phyloP scores from a whole-genome alignment of 2,888 invertebrate species.

The Lepetodrilus schrolli region DNA sequence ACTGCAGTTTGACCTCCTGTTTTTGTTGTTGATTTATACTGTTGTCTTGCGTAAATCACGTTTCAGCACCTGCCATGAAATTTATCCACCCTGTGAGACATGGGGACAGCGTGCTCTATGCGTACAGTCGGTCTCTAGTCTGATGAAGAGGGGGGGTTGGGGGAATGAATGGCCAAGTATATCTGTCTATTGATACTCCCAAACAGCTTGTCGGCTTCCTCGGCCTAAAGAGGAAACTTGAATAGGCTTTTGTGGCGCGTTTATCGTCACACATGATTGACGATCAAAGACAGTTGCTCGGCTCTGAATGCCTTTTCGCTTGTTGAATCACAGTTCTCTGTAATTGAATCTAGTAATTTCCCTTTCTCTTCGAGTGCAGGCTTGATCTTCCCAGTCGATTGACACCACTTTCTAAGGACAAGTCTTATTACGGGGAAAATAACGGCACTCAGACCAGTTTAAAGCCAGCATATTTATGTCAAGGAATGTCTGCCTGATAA shows the following conservation, averaged over 20 bases:
- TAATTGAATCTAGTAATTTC: conserved; percentile 22
- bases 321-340: neutral
- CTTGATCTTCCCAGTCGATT: conserved; percentile 6
- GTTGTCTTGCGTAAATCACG: too few species aligned
- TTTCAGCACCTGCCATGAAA: neutral
- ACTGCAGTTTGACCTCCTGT: too few species aligned
- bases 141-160: too few species aligned
- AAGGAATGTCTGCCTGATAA: conserved; percentile 1
- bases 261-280: conserved; percentile 22
- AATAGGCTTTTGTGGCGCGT: neutral
- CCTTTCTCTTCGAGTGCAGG: neutral
- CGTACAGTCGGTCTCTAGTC: too few species aligned
- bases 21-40: too few species aligned
- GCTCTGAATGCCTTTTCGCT: neutral
- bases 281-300: neutral
- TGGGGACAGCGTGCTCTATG: too few species aligned
- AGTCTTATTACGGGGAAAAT: neutral
- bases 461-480: too few species aligned
- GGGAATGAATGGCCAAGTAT: conserved; percentile 12
- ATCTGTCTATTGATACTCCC: neutral
- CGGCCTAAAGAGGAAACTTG: neutral
- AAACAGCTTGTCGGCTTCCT: conserved; percentile 9
- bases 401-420: neutral
- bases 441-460: too few species aligned
- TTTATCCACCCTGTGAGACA: neutral